phyloP scores from a whole-genome alignment of 1,140 invertebrate genomes.

The Wiebesia pumilae region DNA sequence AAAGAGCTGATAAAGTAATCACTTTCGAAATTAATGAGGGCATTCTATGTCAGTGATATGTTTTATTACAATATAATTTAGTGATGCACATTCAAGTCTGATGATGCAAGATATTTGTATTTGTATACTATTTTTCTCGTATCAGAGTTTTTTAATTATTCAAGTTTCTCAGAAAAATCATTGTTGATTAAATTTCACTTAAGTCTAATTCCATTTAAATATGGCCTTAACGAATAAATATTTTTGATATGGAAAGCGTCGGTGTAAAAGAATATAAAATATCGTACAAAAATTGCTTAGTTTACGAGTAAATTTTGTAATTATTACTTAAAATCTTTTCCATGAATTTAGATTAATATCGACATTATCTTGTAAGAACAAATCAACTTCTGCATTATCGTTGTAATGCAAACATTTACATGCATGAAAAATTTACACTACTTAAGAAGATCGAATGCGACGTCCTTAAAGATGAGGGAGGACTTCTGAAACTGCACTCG shows the following conservation, averaged over 20 bases:
- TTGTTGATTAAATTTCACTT: not conserved
- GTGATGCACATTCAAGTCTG: not conserved
- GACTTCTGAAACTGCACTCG: not conserved
- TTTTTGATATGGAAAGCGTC: too few species aligned
- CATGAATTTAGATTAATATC: not conserved
- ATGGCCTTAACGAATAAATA: too few species aligned
- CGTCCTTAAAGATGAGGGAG: not conserved
- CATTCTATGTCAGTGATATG: not conserved
- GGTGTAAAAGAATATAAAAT: too few species aligned
- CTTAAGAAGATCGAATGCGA: not conserved
- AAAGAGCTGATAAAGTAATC: not conserved
- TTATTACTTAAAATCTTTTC: not conserved
- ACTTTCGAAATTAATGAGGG: not conserved
- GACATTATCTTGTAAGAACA: not conserved
- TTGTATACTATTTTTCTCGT: too few species aligned
- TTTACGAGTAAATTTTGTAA: too few species aligned
- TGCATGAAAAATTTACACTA: not conserved
- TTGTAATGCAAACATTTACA: too few species aligned
- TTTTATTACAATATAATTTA: not conserved
- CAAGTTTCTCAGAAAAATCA: not conserved
- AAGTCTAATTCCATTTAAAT: not conserved
- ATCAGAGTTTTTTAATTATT: too few species aligned
- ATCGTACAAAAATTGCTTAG: too few species aligned
- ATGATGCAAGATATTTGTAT: not conserved
- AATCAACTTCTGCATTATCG: not conserved